Evolutionary conservation across 2,797 vertebrate genomes (phyloP).

Genomic region (Chromobotia macracanthus): DNA sequence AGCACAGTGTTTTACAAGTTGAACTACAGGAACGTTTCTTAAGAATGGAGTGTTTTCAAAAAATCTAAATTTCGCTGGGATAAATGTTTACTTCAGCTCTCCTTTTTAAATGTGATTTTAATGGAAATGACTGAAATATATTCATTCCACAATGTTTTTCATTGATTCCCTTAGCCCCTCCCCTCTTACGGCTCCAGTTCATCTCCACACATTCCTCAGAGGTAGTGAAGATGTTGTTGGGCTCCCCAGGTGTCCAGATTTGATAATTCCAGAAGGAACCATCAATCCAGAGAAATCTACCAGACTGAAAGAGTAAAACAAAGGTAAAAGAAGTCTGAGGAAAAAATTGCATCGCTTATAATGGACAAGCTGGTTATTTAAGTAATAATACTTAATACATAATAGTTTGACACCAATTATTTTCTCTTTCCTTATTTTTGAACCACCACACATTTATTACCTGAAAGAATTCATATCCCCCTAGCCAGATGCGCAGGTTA

Average conservation of each 20-base stretch:
- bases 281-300: conserved; percentile 9
- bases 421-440: background rate
- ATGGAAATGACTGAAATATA: no score
- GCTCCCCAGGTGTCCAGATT: conserved; percentile 8
- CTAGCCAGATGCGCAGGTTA: background rate
- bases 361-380: background rate
- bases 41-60: no score
- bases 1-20: no score
- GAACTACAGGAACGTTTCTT: no score
- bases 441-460: background rate
- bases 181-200: background rate
- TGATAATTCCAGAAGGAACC: conserved; percentile 17
- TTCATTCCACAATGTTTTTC: no score
- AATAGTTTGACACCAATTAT: background rate
- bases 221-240: background rate
- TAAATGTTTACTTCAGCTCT: no score
- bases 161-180: background rate
- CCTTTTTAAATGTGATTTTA: no score
- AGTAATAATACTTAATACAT: background rate
- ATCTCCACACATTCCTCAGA: background rate
- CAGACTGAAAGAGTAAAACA: background rate
- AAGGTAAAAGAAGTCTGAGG: no score
- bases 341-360: background rate
- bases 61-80: no score
- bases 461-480: conserved; percentile 12